Percentiles rank a stretch among this genome's conserved stretches.
Evolutionary conservation across 1,140 invertebrate species (phyloP).

Genomic region (Orchestia grillus): DNA sequence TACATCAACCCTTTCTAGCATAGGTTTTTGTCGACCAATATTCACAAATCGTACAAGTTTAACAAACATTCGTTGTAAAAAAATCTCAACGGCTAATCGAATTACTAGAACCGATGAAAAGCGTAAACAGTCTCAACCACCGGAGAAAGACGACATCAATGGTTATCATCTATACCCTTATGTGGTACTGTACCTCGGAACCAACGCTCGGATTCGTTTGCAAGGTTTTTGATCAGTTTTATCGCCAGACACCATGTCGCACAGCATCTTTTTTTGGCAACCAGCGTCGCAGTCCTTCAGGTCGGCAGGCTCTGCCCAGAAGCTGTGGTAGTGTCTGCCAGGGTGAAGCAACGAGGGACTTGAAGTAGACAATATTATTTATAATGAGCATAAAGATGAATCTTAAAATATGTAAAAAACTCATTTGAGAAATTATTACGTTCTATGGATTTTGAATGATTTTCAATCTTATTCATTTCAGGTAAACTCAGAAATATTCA

Average conservation of each 20-base stretch:
- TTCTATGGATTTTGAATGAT: no score
- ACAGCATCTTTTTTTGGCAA: neutral
- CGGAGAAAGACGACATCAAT: neutral
- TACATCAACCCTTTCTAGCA: no score
- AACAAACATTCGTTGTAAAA: no score
- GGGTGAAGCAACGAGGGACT: neutral
- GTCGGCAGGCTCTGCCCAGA: slow-evolving; percentile 8
- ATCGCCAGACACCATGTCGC: neutral
- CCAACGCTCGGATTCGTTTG: neutral
- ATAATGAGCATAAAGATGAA: no score
- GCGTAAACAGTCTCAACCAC: neutral
- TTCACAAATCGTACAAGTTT: no score
- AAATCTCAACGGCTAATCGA: no score
- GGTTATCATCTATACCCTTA: neutral
- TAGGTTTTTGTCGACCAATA: no score
- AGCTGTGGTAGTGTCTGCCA: slow-evolving; percentile 20
- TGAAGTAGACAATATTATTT: no score
- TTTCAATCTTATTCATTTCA: no score
- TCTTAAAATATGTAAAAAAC: no score
- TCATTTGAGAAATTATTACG: no score
- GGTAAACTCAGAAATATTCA: no score
- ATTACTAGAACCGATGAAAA: neutral
- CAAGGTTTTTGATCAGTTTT: neutral
- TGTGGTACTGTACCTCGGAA: neutral
- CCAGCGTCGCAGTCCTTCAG: neutral